These are phyloP conservation scores for Drosophila testacea DNA, from an alignment of 2,888 invertebrate genomes.

Conservation along the genomic window DNA sequence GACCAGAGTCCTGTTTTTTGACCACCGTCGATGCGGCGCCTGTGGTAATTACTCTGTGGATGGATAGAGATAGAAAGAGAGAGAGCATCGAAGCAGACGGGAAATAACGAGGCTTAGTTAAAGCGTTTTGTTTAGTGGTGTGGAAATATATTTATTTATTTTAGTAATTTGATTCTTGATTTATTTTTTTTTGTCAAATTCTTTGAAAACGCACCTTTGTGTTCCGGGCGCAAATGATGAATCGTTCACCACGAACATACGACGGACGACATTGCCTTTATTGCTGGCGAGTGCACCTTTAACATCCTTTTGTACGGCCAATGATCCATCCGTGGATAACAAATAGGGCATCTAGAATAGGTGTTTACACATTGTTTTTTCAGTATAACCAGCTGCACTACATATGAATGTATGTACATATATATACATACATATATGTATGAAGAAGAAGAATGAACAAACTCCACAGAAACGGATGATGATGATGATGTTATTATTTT, in stretches of 20 bases:
- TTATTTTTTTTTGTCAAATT: conserved; percentile 9
- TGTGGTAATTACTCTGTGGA: conserved; percentile 84
- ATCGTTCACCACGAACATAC: conserved; percentile 85
- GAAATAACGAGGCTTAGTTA: conserved; percentile 58
- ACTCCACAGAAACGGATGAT: conserved; percentile 48
- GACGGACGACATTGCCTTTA: conserved; percentile 84
- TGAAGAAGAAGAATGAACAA: conserved; percentile 16
- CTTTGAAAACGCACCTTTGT: conserved; percentile 82
- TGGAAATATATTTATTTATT: conserved; percentile 24
- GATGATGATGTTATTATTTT: conserved; percentile 39
- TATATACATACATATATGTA: conserved; percentile 6
- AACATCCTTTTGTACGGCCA: conserved; percentile 85
- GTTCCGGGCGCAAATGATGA: conserved; percentile 84
- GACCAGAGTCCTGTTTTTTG: conserved; percentile 84
- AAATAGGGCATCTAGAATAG: conserved; percentile 85
- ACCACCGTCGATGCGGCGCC: conserved; percentile 83
- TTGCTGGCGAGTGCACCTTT: conserved; percentile 83
- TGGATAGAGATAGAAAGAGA: conserved; percentile 58
- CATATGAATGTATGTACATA: conserved; percentile 9
- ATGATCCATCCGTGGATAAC: conserved; percentile 84
- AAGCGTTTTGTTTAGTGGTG: conserved; percentile 29
- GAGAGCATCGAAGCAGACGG: conserved; percentile 50
- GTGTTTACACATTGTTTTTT: conserved; percentile 63
- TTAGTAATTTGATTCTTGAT: conserved; percentile 16
- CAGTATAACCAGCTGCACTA: conserved; percentile 37